Percentiles rank a stretch among this genome's conserved stretches.
Evolutionary conservation across 2,113 vertebrate genomes (phyloP).

Genomic region (Circaetus cinerascens): DNA sequence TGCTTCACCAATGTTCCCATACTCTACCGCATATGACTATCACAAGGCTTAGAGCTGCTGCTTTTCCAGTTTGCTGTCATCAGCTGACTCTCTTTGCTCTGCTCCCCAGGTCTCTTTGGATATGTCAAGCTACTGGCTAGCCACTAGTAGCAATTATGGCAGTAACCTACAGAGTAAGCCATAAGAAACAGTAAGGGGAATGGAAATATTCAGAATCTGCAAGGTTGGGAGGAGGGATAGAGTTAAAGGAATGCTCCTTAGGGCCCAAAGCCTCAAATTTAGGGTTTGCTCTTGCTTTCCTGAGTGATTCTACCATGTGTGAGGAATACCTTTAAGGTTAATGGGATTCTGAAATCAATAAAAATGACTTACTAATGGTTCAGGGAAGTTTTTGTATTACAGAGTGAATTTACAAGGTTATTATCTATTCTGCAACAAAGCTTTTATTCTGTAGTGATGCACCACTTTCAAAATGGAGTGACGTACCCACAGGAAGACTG

Average conservation of each 20-base stretch:
- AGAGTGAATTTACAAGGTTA: conserved; percentile 25
- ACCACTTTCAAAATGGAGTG: neutral
- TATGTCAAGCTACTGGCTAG: neutral
- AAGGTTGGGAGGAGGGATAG: neutral
- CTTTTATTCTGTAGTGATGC: neutral
- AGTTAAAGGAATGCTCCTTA: neutral
- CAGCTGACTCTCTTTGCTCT: neutral
- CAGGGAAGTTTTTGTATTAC: conserved; percentile 4
- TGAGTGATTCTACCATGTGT: neutral
- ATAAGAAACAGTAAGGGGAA: neutral
- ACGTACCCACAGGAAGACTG: neutral
- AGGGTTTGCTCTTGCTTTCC: neutral
- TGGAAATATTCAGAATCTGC: neutral
- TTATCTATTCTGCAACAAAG: neutral
- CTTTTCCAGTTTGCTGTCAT: neutral
- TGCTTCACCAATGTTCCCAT: neutral
- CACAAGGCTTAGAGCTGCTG: neutral
- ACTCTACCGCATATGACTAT: accelerated
- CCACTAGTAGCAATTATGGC: neutral
- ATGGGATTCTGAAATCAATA: conserved; percentile 50
- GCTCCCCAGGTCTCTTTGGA: neutral
- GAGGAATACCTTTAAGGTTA: conserved; percentile 37
- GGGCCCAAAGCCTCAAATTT: neutral
- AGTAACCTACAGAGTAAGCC: neutral
- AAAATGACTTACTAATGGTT: conserved; percentile 38